Evolutionary conservation across 2,113 vertebrate genomes (phyloP).

Genomic region (Colaptes auratus): DNA sequence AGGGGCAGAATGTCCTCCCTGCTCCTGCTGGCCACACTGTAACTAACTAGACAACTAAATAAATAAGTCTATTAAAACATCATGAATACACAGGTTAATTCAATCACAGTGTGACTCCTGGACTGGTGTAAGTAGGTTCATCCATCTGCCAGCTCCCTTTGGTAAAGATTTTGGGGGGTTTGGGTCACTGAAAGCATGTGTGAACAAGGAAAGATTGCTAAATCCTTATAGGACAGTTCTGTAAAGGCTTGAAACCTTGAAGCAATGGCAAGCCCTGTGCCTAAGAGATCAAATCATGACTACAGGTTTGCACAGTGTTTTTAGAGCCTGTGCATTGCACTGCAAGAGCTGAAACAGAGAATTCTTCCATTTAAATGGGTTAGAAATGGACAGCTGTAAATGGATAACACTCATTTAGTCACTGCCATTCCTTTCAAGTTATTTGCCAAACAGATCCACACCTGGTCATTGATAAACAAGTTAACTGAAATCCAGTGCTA

Average conservation of each 20-base stretch:
- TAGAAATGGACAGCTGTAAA: not conserved
- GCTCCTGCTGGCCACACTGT: too few relatives aligned
- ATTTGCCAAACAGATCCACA: not conserved
- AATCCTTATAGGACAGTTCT: not conserved
- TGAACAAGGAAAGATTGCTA: not conserved
- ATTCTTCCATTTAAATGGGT: not conserved
- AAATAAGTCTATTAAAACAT: not conserved
- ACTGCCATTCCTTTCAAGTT: not conserved
- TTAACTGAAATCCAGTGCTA: not conserved
- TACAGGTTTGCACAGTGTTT: not conserved
- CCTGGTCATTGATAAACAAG: not conserved
- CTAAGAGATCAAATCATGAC: not conserved
- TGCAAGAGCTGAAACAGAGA: not conserved
- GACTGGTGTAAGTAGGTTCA: not conserved
- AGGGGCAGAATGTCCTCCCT: too few relatives aligned
- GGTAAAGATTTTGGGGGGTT: not conserved
- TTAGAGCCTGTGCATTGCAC: not conserved
- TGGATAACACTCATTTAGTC: not conserved
- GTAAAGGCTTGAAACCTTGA: not conserved
- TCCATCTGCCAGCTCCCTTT: not conserved
- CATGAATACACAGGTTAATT: not conserved
- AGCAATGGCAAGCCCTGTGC: not conserved
- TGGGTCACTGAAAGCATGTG: not conserved
- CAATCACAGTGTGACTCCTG: rapidly evolving
- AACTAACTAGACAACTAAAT: not conserved